These are phyloP conservation scores for Dasypolia templi DNA, from an alignment of 2,888 invertebrate species.

Conservation along the genomic window DNA sequence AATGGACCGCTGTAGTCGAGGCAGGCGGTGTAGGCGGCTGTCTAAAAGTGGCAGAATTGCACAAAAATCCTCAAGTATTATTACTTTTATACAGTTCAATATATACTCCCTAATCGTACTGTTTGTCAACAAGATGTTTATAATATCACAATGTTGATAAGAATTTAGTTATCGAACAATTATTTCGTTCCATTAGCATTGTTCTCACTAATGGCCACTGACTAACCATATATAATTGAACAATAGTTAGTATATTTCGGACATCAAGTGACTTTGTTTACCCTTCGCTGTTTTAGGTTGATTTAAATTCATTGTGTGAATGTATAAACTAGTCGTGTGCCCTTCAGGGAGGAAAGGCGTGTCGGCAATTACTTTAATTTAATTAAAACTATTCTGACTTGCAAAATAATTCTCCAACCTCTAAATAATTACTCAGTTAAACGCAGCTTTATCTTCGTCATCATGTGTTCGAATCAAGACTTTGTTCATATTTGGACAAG, in stretches of 20 bases:
- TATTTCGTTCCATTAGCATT: slow-evolving; percentile 39
- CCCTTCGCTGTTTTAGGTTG: slow-evolving; percentile 24
- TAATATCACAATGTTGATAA: slow-evolving; percentile 41
- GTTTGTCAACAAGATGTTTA: slow-evolving; percentile 32
- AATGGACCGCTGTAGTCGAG: not conserved
- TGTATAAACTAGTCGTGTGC: slow-evolving; percentile 4
- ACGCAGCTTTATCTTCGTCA: not conserved
- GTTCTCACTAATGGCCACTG: slow-evolving; percentile 12
- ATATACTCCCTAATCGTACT: slow-evolving; percentile 15
- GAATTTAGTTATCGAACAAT: slow-evolving; percentile 32
- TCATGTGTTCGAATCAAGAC: not conserved
- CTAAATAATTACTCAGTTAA: not conserved
- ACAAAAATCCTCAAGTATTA: slow-evolving; percentile 47
- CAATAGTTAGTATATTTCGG: slow-evolving; percentile 39
- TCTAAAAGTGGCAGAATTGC: slow-evolving; percentile 45
- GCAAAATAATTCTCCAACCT: not conserved
- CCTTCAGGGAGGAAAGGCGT: slow-evolving; percentile 34
- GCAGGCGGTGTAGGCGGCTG: not conserved
- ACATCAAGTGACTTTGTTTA: slow-evolving; percentile 18
- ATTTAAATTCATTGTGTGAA: slow-evolving; percentile 22
- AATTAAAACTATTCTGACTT: slow-evolving; percentile 21
- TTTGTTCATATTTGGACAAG: slow-evolving; percentile 33
- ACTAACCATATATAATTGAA: slow-evolving; percentile 20
- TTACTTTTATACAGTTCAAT: slow-evolving; percentile 40
- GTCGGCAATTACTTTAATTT: slow-evolving; percentile 33